Evolutionary conservation across 1,140 invertebrate genomes (phyloP).

Genomic region (Tachypleus tridentatus): DNA sequence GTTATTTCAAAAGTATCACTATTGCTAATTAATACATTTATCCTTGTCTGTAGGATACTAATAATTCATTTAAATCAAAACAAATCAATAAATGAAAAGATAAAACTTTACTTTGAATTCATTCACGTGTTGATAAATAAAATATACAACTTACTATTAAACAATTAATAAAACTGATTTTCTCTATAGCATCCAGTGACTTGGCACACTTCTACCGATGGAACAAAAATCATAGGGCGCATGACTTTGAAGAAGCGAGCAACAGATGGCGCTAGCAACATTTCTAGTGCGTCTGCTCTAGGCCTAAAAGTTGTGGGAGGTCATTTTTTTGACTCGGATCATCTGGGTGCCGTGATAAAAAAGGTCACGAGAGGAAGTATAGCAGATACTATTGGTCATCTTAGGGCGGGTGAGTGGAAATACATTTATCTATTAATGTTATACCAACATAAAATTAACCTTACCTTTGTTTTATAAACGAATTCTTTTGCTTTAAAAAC

Average conservation of each 20-base stretch:
- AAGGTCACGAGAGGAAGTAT: constrained; percentile 95
- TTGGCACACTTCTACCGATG: constrained; percentile 87
- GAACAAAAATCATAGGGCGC: constrained; percentile 79
- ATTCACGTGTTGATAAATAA: too few species aligned
- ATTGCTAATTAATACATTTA: too few species aligned
- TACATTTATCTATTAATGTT: not conserved
- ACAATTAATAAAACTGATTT: too few species aligned
- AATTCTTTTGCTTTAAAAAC: not conserved
- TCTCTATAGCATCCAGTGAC: constrained; percentile 67
- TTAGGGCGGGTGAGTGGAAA: constrained; percentile 62
- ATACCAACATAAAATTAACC: constrained; percentile 6
- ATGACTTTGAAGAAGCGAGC: constrained; percentile 77
- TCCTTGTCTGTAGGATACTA: too few species aligned
- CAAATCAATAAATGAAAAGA: too few species aligned
- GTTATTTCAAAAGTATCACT: too few species aligned
- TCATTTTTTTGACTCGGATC: constrained; percentile 45
- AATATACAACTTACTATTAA: too few species aligned
- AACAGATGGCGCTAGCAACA: constrained; percentile 16
- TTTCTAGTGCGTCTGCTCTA: constrained; percentile 37
- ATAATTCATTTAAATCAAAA: too few species aligned
- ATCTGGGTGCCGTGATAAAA: constrained; percentile 81
- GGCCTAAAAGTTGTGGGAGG: constrained; percentile 94
- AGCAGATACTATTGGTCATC: constrained; percentile 86
- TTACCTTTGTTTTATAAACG: constrained; percentile 5
- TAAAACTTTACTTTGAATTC: too few species aligned